Conservation (phyloP, 2,888 invertebrate genomes). For the Cheilosia soror region DNA sequence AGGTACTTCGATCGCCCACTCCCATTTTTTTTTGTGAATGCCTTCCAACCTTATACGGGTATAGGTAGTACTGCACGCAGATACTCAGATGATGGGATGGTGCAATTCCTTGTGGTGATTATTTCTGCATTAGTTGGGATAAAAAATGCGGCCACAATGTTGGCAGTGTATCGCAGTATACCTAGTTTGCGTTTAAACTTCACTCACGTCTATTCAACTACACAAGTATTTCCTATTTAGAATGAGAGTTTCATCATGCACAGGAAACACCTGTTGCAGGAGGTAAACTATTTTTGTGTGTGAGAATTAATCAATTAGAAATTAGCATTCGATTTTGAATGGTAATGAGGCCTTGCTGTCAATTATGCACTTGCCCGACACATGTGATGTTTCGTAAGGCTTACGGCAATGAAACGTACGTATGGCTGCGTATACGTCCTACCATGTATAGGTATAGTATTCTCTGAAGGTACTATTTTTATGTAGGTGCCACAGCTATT, state of each 20-base stretch:
- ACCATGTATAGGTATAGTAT: no score
- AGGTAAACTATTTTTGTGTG: neutral
- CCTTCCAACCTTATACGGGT: neutral
- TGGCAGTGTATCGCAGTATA: neutral
- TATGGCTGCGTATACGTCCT: no score
- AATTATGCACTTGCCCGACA: neutral
- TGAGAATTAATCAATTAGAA: neutral
- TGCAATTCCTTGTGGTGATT: conserved; percentile 17
- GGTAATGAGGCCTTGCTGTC: neutral
- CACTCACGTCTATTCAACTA: neutral
- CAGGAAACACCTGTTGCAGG: conserved; percentile 29
- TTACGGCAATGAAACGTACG: no score
- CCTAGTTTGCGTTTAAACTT: conserved; percentile 17
- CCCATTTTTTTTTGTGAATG: neutral
- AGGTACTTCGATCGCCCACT: conserved; percentile 4
- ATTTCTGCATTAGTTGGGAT: conserved; percentile 29
- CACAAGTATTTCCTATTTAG: neutral
- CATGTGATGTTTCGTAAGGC: neutral
- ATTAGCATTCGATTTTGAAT: conserved; percentile 6
- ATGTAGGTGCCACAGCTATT: no score
- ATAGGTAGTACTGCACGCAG: neutral
- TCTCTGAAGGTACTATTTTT: no score
- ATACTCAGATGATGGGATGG: neutral
- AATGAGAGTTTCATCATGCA: neutral
- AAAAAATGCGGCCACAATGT: conserved; percentile 11